These are phyloP conservation scores for Nothobranchius furzeri DNA, from an alignment of 2,113 vertebrate genomes.

Conservation along the genomic window DNA sequence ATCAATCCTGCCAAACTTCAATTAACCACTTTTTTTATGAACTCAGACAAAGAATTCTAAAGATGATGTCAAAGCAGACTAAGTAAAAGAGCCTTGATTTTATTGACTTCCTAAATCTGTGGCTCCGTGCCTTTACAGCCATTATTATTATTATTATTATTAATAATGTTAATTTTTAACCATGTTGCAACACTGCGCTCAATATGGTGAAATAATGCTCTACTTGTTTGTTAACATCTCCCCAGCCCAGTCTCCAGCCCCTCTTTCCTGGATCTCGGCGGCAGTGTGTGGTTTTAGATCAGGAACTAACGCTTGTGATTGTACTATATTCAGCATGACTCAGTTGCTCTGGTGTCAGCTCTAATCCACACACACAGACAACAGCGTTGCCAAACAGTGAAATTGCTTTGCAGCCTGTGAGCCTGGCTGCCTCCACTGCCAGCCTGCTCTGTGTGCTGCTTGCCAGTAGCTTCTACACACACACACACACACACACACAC, in stretches of 20 bases:
- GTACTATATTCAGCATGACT: conserved; percentile 79
- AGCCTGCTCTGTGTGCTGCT: conserved; percentile 66
- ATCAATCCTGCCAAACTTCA: conserved; percentile 1
- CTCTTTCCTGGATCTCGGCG: conserved; percentile 52
- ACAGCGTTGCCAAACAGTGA: conserved; percentile 78
- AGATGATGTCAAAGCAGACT: conserved; percentile 24
- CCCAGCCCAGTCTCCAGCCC: conserved; percentile 42
- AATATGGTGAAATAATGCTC: conserved; percentile 56
- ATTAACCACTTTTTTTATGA: conserved; percentile 10
- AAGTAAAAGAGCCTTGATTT: conserved; percentile 5
- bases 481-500: conserved; percentile 45
- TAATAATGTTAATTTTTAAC: conserved; percentile 14
- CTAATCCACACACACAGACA: conserved; percentile 77
- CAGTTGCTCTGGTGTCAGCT: conserved; percentile 75
- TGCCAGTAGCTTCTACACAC: conserved; percentile 65
- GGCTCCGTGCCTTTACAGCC: conserved; percentile 13
- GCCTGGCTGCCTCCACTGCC: conserved; percentile 68
- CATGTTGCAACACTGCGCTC: conserved; percentile 58
- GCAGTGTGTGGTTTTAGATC: conserved; percentile 64
- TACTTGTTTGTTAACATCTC: conserved; percentile 54
- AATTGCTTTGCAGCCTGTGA: conserved; percentile 74
- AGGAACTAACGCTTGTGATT: conserved; percentile 74
- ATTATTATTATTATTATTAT: conserved; percentile 33
- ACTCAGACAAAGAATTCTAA: not conserved
- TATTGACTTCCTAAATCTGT: conserved; percentile 31